Evolutionary conservation across 1,140 invertebrate genomes (phyloP), one percentile per base, ranked within the genome.

Genomic region (Bombus sylvicola): DNA sequence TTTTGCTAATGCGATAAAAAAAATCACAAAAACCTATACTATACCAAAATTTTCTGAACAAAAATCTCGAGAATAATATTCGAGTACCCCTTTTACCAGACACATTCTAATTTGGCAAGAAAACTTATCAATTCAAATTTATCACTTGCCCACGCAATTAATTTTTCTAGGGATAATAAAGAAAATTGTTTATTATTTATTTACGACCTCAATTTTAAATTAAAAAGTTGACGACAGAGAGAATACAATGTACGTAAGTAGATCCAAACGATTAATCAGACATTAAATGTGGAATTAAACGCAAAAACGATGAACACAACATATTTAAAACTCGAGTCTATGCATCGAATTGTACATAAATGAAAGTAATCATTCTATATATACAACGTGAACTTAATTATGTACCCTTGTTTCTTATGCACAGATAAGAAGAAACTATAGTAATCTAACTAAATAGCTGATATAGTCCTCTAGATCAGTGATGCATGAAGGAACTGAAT

Each of bases 101-200:
- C 5, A 34, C 28, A 47, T 34, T 75, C 34, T 53, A 53, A 68
- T 53, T 53, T 53, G 4, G 6, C 10, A 15, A 22, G 31, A 13
- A 47, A 47, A 34, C 22, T 74, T 47, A 74, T 72, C 39, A 37
- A 71, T 28, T 71, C 10, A 71, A 71, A 71, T 71, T 41, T 41
- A 41, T 41, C 37, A 71, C 37, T 25, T 71, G 18, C 37, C 22
- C 37, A 41, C 37, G 25, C 25, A n/a, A 74, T 43, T 43, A 69
- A 81, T 86, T 59, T 78, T 37, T 81, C 75, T 81, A 68, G 8
- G 28, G 57, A 78, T 59, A 37, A 62, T 78, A 64, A 64, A 78
- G 10, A 22, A 78, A 68, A 34, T 59, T 57, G 37, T 47, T 39
- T n/a, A 39, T 59, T n/a, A 59, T 64, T 34, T 68, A 43, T 79